Percentiles rank a stretch among this genome's conserved stretches.
Evolutionary conservation across 1,140 invertebrate species (phyloP).

Genomic region (Neodiprion virginianus): DNA sequence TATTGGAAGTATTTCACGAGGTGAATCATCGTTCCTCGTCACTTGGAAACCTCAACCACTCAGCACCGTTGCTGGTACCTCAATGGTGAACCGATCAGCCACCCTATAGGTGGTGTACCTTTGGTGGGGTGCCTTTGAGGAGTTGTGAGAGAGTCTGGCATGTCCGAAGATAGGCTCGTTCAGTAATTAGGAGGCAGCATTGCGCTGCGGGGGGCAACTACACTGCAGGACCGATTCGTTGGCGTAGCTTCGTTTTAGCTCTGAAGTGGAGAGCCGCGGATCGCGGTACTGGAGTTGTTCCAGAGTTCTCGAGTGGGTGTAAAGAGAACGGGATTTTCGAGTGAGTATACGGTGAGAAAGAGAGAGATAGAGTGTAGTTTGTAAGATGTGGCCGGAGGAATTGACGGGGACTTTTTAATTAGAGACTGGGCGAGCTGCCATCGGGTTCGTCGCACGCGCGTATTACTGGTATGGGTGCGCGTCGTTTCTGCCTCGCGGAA

Average conservation of each 20-base stretch:
- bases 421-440: conserved; percentile 32
- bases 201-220: not conserved
- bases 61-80: no score
- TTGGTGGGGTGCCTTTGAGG: no score
- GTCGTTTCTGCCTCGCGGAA: no score
- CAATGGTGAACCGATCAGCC: no score
- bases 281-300: not conserved
- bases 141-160: no score
- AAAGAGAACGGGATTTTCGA: conserved; percentile 33
- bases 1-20: no score
- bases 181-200: not conserved
- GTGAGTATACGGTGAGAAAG: conserved; percentile 42
- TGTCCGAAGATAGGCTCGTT: no score
- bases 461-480: not conserved
- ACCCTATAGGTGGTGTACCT: no score
- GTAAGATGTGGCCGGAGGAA: conserved; percentile 45
- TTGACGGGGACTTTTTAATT: conserved; percentile 53
- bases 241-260: no score
- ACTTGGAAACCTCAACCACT: no score
- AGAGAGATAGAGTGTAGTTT: not conserved
- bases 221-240: not conserved
- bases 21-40: no score
- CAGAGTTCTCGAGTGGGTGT: not conserved
- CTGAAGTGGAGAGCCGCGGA: no score
- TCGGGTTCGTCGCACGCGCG: not conserved